Percentiles rank a stretch among this genome's conserved stretches.
These are phyloP conservation scores for Pitangus sulphuratus DNA, from an alignment of 2,797 vertebrate genomes.

Conservation along the genomic window DNA sequence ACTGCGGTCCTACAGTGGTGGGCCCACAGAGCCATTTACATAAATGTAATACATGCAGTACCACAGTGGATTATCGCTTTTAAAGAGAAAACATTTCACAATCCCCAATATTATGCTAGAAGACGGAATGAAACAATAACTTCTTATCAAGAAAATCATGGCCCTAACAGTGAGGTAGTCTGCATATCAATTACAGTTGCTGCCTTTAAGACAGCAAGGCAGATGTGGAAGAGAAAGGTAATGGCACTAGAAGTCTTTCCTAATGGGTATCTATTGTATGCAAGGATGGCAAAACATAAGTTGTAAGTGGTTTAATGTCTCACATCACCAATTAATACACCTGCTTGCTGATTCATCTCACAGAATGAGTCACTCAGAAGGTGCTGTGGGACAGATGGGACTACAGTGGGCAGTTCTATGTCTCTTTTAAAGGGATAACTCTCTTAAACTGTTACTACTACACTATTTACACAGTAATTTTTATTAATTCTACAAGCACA, in stretches of 20 bases:
- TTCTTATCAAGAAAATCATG: not conserved
- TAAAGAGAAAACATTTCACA: not conserved
- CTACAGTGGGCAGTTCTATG: rapidly evolving
- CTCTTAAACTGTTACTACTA: not conserved
- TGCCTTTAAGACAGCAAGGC: not conserved
- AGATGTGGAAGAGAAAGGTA: not conserved
- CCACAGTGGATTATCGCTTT: not conserved
- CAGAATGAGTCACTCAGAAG: not conserved
- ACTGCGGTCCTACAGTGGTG: not conserved
- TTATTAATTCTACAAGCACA: not conserved
- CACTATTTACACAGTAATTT: not conserved
- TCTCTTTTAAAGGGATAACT: not conserved
- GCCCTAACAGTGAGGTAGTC: not conserved
- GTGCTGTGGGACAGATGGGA: not conserved
- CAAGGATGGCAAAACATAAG: not conserved
- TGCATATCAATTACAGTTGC: not conserved
- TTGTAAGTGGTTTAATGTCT: not conserved
- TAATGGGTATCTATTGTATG: not conserved
- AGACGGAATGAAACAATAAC: not conserved
- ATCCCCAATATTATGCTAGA: not conserved
- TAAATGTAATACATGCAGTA: not conserved
- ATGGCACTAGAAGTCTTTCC: not conserved
- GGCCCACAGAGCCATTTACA: not conserved
- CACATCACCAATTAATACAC: not conserved
- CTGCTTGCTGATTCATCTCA: not conserved